These are phyloP conservation scores for Saturnia pavonia DNA, from an alignment of 2,888 invertebrate genomes.

Conservation along the genomic window DNA sequence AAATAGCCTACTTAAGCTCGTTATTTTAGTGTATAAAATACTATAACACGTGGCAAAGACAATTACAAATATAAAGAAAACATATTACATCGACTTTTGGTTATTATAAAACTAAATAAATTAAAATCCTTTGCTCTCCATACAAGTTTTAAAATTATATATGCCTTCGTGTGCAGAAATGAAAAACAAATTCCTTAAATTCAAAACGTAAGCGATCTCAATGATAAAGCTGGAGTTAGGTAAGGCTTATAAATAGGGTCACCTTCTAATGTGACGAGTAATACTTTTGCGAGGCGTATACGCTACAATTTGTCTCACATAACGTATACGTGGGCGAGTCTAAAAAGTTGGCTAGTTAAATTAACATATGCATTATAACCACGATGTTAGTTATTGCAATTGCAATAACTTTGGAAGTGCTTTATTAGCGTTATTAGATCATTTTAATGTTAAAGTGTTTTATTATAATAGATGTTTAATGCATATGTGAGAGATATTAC, in stretches of 20 bases:
- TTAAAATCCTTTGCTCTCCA: conserved; percentile 38
- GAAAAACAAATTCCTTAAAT: not conserved
- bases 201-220: not conserved
- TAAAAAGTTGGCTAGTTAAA: not conserved
- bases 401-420: conserved; percentile 21
- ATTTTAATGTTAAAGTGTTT: not conserved
- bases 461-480: no score
- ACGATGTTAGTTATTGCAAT: conserved; percentile 4
- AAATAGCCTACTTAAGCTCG: conserved; percentile 42
- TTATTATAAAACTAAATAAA: conserved; percentile 54
- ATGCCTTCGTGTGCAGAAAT: not conserved
- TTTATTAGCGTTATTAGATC: not conserved
- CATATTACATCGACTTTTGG: conserved; percentile 45
- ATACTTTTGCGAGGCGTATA: not conserved
- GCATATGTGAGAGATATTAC: no score
- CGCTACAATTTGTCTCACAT: conserved; percentile 25
- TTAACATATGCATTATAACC: conserved; percentile 7
- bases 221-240: not conserved
- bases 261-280: not conserved
- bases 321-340: conserved; percentile 54
- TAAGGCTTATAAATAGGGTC: not conserved
- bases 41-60: conserved; percentile 61
- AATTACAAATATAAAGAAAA: conserved; percentile 67
- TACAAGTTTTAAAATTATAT: not conserved
- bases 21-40: conserved; percentile 61